These are phyloP conservation scores for Ursus arctos DNA, from an alignment of 2,113 vertebrate genomes.

Conservation along the genomic window DNA sequence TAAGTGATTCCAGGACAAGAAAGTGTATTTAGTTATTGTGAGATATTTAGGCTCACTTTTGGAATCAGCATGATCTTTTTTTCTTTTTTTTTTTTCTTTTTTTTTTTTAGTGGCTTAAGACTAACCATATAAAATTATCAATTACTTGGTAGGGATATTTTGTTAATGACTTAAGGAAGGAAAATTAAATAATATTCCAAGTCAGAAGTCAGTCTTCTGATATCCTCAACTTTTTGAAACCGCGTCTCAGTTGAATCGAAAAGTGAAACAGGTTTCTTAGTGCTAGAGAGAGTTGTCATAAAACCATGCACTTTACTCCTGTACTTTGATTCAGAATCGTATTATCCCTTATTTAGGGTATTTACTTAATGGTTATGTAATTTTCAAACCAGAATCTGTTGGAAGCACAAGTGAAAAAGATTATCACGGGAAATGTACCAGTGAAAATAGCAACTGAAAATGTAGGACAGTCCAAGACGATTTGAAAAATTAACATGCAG, in stretches of 20 bases:
- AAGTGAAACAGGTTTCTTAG: constrained; percentile 42
- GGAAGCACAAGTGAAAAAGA: constrained; percentile 40
- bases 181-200: constrained; percentile 35
- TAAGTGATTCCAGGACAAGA: neutral
- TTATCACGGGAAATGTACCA: constrained; percentile 29
- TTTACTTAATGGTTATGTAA: constrained; percentile 54
- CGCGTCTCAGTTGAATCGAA: constrained; percentile 23
- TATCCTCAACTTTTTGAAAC: constrained; percentile 56
- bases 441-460: neutral
- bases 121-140: neutral
- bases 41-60: neutral
- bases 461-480: constrained; percentile 10
- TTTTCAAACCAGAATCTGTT: constrained; percentile 43
- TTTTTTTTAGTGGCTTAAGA: neutral
- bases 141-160: constrained; percentile 47
- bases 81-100: neutral
- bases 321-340: neutral
- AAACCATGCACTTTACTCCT: neutral
- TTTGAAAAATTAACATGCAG: constrained; percentile 51
- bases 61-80: neutral
- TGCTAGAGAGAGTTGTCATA: neutral
- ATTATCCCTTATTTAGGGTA: neutral
- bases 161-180: constrained; percentile 34
- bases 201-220: constrained; percentile 33
- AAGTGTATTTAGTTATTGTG: neutral